These are phyloP conservation scores for Australoheros scitulus DNA, from an alignment of 2,113 vertebrate species.

Conservation along the genomic window DNA sequence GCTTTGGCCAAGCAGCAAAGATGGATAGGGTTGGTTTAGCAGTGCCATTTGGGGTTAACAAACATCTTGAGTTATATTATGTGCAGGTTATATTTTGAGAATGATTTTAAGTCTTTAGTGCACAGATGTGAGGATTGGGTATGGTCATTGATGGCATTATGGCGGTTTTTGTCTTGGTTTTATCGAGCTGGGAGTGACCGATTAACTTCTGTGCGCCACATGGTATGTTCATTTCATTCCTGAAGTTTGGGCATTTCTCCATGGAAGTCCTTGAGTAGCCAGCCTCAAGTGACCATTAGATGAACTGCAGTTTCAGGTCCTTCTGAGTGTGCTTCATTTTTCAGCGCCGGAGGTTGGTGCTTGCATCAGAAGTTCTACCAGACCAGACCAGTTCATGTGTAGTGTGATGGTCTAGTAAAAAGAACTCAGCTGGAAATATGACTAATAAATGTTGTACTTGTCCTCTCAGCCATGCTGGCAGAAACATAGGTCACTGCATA, in stretches of 20 bases:
- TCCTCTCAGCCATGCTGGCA: conserved; percentile 29
- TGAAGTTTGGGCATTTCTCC: background rate
- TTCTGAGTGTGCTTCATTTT: background rate
- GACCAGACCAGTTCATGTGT: background rate
- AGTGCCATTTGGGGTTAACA: background rate
- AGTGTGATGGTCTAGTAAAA: conserved; percentile 14
- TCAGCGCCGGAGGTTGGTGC: background rate
- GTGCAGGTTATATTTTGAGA: background rate
- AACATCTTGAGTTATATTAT: background rate
- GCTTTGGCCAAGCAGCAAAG: conserved; percentile 4
- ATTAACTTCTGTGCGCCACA: too few species aligned
- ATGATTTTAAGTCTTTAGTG: background rate
- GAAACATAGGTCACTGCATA: conserved; percentile 27
- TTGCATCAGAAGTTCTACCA: conserved; percentile 1
- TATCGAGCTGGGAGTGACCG: background rate
- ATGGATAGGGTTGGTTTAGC: background rate
- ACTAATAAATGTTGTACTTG: conserved; percentile 25
- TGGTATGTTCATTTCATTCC: background rate
- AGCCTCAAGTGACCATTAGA: too few species aligned
- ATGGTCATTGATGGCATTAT: background rate
- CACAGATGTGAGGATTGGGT: background rate
- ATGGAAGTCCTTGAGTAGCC: background rate
- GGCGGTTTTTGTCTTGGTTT: background rate
- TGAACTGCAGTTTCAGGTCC: too few species aligned
- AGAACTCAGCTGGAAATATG: conserved; percentile 11